Conservation (phyloP, 1,140 invertebrate genomes). For the Idris sp. region DNA sequence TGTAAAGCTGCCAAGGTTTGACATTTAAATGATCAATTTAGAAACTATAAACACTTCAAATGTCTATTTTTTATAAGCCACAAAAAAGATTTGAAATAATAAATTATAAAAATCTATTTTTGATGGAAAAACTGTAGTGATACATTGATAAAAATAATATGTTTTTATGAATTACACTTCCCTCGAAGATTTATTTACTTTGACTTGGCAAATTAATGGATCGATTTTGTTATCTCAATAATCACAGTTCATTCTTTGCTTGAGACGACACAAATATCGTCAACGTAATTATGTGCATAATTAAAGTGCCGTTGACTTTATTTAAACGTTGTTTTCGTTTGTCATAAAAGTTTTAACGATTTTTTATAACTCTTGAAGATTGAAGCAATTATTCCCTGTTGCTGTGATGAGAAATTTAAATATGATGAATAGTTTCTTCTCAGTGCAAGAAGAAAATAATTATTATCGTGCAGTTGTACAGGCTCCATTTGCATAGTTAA, state of each 20-base stretch:
- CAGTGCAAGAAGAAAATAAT: constrained; percentile 56
- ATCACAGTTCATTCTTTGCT: constrained; percentile 8
- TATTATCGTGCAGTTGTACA: constrained; percentile 49
- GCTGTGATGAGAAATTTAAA: constrained; percentile 53
- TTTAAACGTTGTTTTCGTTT: constrained; percentile 21
- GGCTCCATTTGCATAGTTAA: constrained; percentile 60
- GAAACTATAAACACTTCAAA: too few relatives aligned
- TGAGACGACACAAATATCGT: constrained; percentile 26
- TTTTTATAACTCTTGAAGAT: constrained; percentile 32
- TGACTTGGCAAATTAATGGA: constrained; percentile 1
- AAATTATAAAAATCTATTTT: too few relatives aligned
- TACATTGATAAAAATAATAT: too few relatives aligned
- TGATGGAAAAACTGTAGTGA: too few relatives aligned
- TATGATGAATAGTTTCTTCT: constrained; percentile 54
- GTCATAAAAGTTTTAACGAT: constrained; percentile 32
- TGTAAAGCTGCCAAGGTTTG: constrained; percentile 62
- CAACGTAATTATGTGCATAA: constrained; percentile 39
- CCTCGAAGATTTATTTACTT: too few relatives aligned
- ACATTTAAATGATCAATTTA: too few relatives aligned
- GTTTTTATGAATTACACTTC: too few relatives aligned
- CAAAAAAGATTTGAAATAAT: too few relatives aligned
- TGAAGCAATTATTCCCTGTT: constrained; percentile 38
- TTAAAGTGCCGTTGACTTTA: constrained; percentile 28
- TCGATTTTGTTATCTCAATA: constrained; percentile 15
- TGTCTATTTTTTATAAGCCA: too few relatives aligned